Conservation (phyloP, 2,797 vertebrate genomes). For the Sebastes itinus region DNA sequence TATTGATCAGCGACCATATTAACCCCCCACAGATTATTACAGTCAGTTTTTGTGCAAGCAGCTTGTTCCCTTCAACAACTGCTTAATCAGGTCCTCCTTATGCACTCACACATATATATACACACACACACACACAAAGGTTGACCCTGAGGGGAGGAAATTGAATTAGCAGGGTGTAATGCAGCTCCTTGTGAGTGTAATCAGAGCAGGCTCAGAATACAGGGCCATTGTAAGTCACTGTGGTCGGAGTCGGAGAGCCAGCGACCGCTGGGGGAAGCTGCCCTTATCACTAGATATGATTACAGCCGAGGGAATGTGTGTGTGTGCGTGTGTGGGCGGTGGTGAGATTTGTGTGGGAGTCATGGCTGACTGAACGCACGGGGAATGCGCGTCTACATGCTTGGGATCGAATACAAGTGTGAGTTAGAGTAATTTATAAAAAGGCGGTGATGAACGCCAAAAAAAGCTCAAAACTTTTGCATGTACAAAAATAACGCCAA, state of each 20-base stretch:
- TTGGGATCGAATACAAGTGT: conserved; percentile 1
- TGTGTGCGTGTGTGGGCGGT: conserved; percentile 32
- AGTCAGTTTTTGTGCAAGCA: conserved; percentile 15
- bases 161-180: conserved; percentile 80
- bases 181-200: conserved; percentile 78
- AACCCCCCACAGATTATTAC: not conserved
- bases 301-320: conserved; percentile 59
- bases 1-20: conserved; percentile 11
- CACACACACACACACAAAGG: conserved; percentile 32
- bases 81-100: conserved; percentile 50
- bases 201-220: conserved; percentile 73
- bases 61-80: conserved; percentile 42
- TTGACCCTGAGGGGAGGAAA: conserved; percentile 75
- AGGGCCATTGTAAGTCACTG: conserved; percentile 68
- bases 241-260: conserved; percentile 49
- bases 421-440: not conserved
- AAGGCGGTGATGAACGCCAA: not conserved
- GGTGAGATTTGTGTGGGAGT: conserved; percentile 65
- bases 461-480: not conserved
- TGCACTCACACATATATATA: conserved; percentile 16
- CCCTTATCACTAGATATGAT: conserved; percentile 77
- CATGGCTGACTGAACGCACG: conserved; percentile 47
- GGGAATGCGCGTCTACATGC: conserved; percentile 56
- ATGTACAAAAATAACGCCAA: not conserved
- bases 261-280: conserved; percentile 62